Base-by-base conservation (phyloP, 2,888 invertebrate species). In the Parasteatoda lunata region DNA sequence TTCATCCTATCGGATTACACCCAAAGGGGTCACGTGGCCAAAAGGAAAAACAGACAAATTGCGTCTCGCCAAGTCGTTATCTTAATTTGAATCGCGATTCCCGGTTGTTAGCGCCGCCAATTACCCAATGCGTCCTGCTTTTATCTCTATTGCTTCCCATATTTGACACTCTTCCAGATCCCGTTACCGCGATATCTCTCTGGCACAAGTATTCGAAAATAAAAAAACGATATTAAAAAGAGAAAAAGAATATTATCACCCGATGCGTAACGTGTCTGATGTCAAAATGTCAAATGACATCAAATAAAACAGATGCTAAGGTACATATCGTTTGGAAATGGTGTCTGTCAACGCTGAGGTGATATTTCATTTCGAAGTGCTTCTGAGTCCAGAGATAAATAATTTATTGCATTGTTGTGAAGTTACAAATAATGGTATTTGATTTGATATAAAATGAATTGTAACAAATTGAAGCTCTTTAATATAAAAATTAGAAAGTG, bases 61-160 rank as follows among this genome's bases (percentile, higher is more conserved):
- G 78, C 47, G n/a, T 59, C 59, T 68, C 71, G 51, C 70, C 52
- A 48, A 48, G 66, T 54, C 76, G 78, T 84, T 84, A 84, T 84
- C 84, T 84, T 84, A 84, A 84, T 84, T 84, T 84, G 84, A 79
- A 84, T 84, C 84, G 73, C 84, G 59, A 75, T 83, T 83, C 83
- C 30, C 77, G 59, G 83, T 71, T 83, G 83, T 83, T 83, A 71
- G 83, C 77, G 83, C 71, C 76, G 83, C 83, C 83, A 83, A 83
- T 83, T 83, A 77, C 76, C 71, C 68, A 68, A 73, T 30, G 68
- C 66, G 47, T 6, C 48, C 54, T 51, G 49, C 47, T 9, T 11
- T 15, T 73, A 45, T 73, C 72, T 66, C 72, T 64, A 13, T 48
- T 5, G 65, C 64, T 15, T 30, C 66, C 66, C 30, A n/a, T 15